A percentile compares a stretch with the other conserved stretches of the same genome.
Evolutionary conservation across 2,888 invertebrate genomes (phyloP).

Genomic region (Spisula subtruncata): DNA sequence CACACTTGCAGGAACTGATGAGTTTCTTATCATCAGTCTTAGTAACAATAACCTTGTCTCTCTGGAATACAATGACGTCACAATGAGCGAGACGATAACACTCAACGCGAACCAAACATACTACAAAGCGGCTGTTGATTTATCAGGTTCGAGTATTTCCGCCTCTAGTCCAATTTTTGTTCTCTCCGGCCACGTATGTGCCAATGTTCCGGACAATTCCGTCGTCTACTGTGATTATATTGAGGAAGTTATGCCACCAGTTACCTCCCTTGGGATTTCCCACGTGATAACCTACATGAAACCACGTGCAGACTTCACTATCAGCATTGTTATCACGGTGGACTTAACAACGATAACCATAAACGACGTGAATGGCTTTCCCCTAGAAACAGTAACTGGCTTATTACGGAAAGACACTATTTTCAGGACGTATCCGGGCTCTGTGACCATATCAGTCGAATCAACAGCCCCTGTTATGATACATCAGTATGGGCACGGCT

Average conservation of each 20-base stretch:
- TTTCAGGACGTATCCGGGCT: constrained; percentile 10
- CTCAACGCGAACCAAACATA: constrained; percentile 20
- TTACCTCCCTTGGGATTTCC: constrained; percentile 21
- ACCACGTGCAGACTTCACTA: constrained; percentile 38
- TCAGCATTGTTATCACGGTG: constrained; percentile 19
- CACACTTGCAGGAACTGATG: constrained; percentile 24
- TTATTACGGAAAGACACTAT: not conserved
- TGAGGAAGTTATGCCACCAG: constrained; percentile 28
- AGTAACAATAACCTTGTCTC: constrained; percentile 9
- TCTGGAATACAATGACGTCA: not conserved
- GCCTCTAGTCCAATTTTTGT: constrained; percentile 26
- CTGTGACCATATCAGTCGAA: not conserved
- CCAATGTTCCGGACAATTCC: constrained; percentile 39
- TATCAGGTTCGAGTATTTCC: constrained; percentile 29
- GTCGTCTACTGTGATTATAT: constrained; percentile 40
- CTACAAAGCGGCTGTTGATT: not conserved
- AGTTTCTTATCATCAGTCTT: constrained; percentile 20
- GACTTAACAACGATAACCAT: constrained; percentile 6
- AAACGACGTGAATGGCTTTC: not conserved
- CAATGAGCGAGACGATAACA: not conserved
- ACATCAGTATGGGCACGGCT: constrained; percentile 29
- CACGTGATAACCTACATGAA: constrained; percentile 37
- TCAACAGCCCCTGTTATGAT: not conserved
- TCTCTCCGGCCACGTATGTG: constrained; percentile 36
- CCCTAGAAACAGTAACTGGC: not conserved